Conservation (phyloP, 2,797 vertebrate species). For the Neostethus bicornis region DNA sequence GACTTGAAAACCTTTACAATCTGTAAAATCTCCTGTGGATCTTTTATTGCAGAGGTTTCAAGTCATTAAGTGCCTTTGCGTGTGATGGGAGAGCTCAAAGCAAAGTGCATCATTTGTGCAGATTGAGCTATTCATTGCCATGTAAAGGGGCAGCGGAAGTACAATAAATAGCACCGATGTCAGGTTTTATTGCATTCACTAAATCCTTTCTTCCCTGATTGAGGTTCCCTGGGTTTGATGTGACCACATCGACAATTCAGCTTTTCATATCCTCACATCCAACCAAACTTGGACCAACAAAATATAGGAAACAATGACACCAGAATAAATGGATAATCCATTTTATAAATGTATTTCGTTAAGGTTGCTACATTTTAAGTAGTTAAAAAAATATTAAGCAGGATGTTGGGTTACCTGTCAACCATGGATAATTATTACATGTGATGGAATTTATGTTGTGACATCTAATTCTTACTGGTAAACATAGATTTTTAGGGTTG, state of each 20-base stretch:
- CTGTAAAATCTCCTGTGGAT: conserved; percentile 11
- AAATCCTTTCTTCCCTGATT: conserved; percentile 4
- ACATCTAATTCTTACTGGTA: no score
- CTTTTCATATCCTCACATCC: background rate
- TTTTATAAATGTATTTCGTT: no score
- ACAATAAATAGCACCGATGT: conserved; percentile 12
- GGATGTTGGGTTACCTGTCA: background rate
- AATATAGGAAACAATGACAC: background rate
- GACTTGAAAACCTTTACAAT: conserved; percentile 13
- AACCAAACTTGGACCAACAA: background rate
- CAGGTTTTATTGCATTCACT: conserved; percentile 11
- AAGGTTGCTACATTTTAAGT: conserved; percentile 9
- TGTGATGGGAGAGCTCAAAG: conserved; percentile 20
- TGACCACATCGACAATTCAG: conserved; percentile 6
- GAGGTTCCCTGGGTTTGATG: conserved; percentile 3
- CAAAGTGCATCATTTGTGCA: conserved; percentile 14
- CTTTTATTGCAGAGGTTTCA: conserved; percentile 29
- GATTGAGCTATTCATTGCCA: conserved; percentile 30
- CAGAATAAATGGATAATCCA: conserved; percentile 9
- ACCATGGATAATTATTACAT: background rate
- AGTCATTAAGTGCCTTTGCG: conserved; percentile 18
- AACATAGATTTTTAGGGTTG: no score
- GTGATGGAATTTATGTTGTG: background rate
- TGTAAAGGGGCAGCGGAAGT: conserved; percentile 22
- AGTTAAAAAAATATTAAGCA: background rate